These are phyloP conservation scores for Poeciliopsis gracilis DNA, from an alignment of 2,797 vertebrate species.

Conservation along the genomic window DNA sequence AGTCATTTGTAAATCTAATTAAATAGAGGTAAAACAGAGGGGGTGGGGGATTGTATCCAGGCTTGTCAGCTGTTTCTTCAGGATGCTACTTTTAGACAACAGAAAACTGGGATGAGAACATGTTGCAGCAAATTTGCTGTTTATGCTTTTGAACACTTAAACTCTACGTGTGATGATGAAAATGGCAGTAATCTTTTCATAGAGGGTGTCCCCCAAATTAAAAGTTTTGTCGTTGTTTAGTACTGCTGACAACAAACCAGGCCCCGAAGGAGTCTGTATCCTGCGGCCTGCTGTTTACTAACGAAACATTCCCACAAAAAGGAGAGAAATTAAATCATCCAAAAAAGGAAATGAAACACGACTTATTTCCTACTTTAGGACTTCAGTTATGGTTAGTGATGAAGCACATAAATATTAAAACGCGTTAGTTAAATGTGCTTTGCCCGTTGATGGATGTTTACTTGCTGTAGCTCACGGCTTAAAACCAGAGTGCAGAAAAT, in stretches of 20 bases:
- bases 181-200: background rate
- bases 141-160: background rate
- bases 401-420: background rate
- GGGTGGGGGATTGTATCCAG: background rate
- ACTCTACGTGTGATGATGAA: background rate
- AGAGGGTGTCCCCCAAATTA: background rate
- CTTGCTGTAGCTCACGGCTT: constrained; percentile 15
- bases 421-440: background rate
- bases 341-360: background rate
- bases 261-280: constrained; percentile 29
- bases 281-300: constrained; percentile 68
- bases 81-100: background rate
- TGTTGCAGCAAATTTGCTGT: background rate
- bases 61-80: background rate
- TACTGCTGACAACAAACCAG: constrained; percentile 23
- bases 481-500: constrained; percentile 50
- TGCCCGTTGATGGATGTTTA: background rate
- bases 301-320: background rate
- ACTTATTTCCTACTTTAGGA: rapidly evolving
- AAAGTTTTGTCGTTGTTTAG: constrained; percentile 35
- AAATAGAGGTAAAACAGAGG: too few species aligned
- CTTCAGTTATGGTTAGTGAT: background rate
- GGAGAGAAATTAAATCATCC: background rate
- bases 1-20: background rate
- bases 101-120: background rate